Evolutionary conservation across 2,797 vertebrate species (phyloP), one percentile per base, ranked within the genome.

Genomic region (Octomys mimax): DNA sequence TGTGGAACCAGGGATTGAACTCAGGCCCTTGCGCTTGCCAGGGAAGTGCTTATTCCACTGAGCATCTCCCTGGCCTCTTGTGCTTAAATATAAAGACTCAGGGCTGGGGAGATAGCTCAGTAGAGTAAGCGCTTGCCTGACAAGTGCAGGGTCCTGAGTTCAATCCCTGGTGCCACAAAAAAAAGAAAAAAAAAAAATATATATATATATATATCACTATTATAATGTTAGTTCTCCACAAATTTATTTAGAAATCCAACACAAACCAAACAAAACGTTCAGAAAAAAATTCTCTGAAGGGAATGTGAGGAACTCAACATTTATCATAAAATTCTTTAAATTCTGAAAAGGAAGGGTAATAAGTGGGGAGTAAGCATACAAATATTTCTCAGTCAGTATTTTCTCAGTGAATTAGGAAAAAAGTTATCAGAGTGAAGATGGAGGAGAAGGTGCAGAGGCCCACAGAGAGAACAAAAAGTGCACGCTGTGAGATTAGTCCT

Each of bases 211-310:
- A 46, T 46, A 46, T n/a, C n/a, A n/a, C n/a, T 81, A 62, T 66
- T 88, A 89, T 21, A 85, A 33, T 68, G 22, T 70, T 75, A 92
- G 77, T 81, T 87, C 36, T 83, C 71, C 54, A 80, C 68, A 92
- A 90, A 54, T 85, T 92, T 16, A 91, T 54, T 49, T 84, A 90
- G 61, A 96, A 92, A 92, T 78, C 12, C 33, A 87, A 57, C 10
- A 81, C 11, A 75, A 83, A 84, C 33, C 22, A 36, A 90, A 79
- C n/a, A 42, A 91, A 97, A 92, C 70, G 87, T 80, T 31, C 81
- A 92, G 33, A 92, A 84, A 78, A 33, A 66, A 91, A 73, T 70
- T 92, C 28, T 80, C 89, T 84, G 39, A 87, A 93, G 42, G 19
- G 36, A 68, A 89, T 28, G 89, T 81, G 61, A 59, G 5, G 46